Evolutionary conservation across 2,888 invertebrate species (phyloP), one percentile per base, ranked within the genome.

Genomic region (Achlya flavicornis): DNA sequence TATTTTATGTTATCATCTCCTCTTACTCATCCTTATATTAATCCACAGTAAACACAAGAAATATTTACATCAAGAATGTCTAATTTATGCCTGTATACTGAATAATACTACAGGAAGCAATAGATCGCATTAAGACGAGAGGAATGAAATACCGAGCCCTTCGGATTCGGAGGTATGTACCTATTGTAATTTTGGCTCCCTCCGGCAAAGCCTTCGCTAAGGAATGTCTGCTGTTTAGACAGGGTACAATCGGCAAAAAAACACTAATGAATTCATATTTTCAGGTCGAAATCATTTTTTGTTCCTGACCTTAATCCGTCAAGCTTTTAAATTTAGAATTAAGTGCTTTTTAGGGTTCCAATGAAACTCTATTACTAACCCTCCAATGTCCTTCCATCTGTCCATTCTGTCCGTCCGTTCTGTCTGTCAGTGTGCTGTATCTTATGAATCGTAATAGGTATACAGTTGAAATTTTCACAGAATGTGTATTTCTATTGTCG

Each of bases 41-140:
- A 48, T 48, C 10, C 3, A 19, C 53, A 60, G 19, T 19, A 60
- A 43, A 5, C n/a, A 32, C 8, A 35, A 4, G 19, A 14, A 32
- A 58, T 43, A 62, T 62, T 57, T 11, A 26, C 57, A 58, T 33
- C 41, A 57, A 62, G 57, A 58, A 62, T 74, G 67, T 75, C 69
- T 74, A 75, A 75, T 77, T 71, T 71, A 43, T 73, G 65, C 67
- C 67, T 46, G 65, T 61, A 69, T 67, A 66, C 62, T 71, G 73
- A 69, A 77, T 76, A 76, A 75, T 74, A 66, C 53, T 19, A 19
- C 68, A 68, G 74, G 74, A 71, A 73, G 76, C 77, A 77, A 74
- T 71, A 77, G 73, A 68, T 70, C 73, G 75, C 68, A 71, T 75
- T 74, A 76, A 77, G 77, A 70, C 74, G 74, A 74, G 76, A 73